Percentiles rank a stretch among this genome's conserved stretches.
Conservation (phyloP, 2,113 vertebrate genomes). For the Paratilapia polleni region DNA sequence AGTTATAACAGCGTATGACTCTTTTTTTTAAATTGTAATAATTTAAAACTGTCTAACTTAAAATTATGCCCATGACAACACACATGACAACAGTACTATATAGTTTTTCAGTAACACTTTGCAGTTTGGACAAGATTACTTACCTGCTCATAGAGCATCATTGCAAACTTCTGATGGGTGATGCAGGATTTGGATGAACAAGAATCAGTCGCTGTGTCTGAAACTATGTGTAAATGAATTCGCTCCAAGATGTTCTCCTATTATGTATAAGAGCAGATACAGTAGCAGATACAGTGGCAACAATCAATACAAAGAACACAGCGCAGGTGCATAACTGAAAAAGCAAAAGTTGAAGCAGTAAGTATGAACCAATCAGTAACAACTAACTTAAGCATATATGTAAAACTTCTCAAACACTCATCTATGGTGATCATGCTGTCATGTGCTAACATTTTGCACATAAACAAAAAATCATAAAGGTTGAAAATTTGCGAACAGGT, state of each 20-base stretch:
- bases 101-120: neutral
- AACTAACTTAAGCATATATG: neutral
- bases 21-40: neutral
- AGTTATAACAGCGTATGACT: neutral
- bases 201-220: constrained; percentile 88
- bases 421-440: neutral
- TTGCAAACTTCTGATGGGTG: constrained; percentile 98
- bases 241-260: constrained; percentile 96
- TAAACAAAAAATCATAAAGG: neutral
- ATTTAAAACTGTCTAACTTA: neutral
- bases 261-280: constrained; percentile 2
- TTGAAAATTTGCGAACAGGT: neutral
- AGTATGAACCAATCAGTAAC: neutral
- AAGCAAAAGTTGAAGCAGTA: neutral
- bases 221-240: constrained; percentile 95
- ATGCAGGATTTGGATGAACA: constrained; percentile 97
- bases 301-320: neutral
- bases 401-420: neutral
- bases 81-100: neutral
- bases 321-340: neutral
- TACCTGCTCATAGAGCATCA: constrained; percentile 99
- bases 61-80: neutral
- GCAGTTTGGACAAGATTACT: neutral
- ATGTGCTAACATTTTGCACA: neutral
- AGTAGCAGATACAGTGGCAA: neutral